phyloP scores from a whole-genome alignment of 2,113 vertebrate species.

The Eira barbara region DNA sequence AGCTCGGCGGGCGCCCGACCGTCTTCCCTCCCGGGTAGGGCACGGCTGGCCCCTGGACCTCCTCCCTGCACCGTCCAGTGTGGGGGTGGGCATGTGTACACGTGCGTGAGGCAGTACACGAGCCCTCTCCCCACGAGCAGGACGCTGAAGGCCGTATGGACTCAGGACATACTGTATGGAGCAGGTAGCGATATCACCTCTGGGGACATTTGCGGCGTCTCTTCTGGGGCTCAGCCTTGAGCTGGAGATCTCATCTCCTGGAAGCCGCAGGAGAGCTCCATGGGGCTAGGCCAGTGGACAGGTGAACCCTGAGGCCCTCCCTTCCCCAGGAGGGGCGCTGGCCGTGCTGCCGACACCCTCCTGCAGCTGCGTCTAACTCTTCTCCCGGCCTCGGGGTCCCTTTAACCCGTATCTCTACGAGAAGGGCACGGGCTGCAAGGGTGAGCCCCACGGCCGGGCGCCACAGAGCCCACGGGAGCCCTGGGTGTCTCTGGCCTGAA shows the following conservation, averaged over 20 bases:
- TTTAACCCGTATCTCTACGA: accelerated
- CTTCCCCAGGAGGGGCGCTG: no score
- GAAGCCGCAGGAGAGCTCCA: accelerated
- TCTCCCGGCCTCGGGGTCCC: no score
- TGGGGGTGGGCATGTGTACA: no score
- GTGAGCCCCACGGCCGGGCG: accelerated
- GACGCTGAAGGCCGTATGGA: accelerated
- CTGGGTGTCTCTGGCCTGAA: no score
- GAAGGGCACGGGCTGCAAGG: neutral
- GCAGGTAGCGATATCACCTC: neutral
- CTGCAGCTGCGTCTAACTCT: no score
- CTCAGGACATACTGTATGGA: accelerated
- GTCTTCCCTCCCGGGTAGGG: neutral
- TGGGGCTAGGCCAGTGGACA: no score
- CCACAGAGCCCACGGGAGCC: accelerated
- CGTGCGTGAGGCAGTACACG: neutral
- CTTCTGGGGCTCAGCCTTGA: neutral
- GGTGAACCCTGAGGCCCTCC: accelerated
- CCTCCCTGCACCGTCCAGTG: accelerated
- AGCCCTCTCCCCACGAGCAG: neutral
- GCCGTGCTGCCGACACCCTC: neutral
- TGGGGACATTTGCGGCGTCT: accelerated
- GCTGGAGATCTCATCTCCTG: neutral
- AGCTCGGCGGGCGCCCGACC: neutral
- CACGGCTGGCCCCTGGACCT: accelerated